phyloP scores from a whole-genome alignment of 2,113 vertebrate genomes.

The Tringa solitaria region DNA sequence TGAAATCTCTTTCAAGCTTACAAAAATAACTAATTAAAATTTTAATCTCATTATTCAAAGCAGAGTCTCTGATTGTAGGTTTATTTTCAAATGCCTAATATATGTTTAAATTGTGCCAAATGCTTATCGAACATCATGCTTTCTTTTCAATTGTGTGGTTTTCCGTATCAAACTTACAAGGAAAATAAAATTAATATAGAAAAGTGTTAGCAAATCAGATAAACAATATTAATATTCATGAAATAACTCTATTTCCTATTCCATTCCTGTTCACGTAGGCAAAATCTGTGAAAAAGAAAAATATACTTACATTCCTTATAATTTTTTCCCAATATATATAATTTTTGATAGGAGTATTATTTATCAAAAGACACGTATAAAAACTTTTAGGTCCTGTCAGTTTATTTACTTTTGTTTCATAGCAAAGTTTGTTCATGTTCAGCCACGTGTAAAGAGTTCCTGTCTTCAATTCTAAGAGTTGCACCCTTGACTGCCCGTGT shows the following conservation, averaged over 20 bases:
- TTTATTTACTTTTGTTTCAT: background rate
- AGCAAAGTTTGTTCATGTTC: background rate
- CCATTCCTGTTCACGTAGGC: background rate
- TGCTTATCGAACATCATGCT: rapidly evolving
- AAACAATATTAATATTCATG: background rate
- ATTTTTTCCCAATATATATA: background rate
- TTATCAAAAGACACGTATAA: background rate
- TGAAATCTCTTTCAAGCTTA: background rate
- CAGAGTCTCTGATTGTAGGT: background rate
- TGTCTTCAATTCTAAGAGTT: background rate
- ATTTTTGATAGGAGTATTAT: background rate
- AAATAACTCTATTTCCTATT: background rate
- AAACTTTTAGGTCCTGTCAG: background rate
- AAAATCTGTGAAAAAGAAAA: background rate
- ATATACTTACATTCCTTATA: background rate
- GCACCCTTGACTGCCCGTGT: background rate
- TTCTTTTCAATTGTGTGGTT: background rate
- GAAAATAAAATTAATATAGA: background rate
- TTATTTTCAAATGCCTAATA: background rate
- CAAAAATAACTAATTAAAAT: background rate
- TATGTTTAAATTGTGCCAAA: background rate
- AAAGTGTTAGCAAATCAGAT: background rate
- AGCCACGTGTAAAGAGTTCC: background rate
- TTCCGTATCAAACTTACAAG: background rate
- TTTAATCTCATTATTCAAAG: background rate